Percentiles rank a stretch among this genome's conserved stretches.
Conservation (phyloP, 2,113 vertebrate species). For the Marcusenius ussheri region DNA sequence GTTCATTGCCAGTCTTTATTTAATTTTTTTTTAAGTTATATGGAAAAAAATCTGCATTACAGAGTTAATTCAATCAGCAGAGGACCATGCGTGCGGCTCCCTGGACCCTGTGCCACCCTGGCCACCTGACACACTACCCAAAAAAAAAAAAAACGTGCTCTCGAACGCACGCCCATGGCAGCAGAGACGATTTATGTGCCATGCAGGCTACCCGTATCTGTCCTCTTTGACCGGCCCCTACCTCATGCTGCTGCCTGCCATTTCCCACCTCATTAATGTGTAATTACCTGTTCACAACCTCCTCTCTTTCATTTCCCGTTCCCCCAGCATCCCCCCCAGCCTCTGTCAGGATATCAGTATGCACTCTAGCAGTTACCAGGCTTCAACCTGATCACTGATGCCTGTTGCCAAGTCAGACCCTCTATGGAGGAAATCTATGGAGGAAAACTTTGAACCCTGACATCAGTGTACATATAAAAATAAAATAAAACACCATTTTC, state of each 20-base stretch:
- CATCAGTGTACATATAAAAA: background rate
- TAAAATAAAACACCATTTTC: background rate
- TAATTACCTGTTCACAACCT: background rate
- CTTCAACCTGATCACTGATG: background rate
- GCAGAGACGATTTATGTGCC: background rate
- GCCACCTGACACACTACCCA: background rate
- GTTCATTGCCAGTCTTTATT: background rate
- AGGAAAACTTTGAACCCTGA: background rate
- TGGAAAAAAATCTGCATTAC: background rate
- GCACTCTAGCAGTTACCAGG: background rate
- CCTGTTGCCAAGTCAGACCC: background rate
- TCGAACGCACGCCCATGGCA: background rate
- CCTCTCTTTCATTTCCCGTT: background rate
- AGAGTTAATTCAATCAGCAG: constrained; percentile 50
- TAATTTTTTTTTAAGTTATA: background rate
- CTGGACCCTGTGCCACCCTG: background rate
- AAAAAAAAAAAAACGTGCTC: background rate
- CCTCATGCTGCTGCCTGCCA: background rate
- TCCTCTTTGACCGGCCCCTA: background rate
- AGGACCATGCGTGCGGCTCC: background rate
- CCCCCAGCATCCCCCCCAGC: background rate
- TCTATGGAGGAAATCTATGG: too few species aligned
- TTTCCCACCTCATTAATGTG: constrained; percentile 16
- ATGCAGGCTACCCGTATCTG: background rate
- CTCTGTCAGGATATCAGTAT: background rate